These are phyloP conservation scores for Sphecodes monilicornis DNA, from an alignment of 2,888 invertebrate species.

Conservation along the genomic window DNA sequence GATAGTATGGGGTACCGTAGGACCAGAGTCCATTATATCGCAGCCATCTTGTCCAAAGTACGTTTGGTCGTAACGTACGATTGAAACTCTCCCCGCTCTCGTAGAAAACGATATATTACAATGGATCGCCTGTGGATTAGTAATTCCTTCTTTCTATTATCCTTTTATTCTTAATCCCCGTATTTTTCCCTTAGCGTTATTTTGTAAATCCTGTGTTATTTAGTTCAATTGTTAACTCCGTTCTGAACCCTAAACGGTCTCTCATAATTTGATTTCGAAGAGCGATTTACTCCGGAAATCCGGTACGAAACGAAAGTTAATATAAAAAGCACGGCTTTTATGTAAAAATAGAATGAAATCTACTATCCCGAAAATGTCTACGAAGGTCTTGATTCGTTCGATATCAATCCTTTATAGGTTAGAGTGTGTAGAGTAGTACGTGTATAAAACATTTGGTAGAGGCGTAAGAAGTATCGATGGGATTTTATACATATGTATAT, in stretches of 20 bases:
- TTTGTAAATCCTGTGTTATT: conserved; percentile 36
- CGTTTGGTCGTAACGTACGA: conserved; percentile 20
- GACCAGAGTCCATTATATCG: conserved; percentile 12
- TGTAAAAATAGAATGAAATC: conserved; percentile 66
- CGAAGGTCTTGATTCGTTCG: conserved; percentile 28
- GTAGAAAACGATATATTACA: conserved; percentile 40
- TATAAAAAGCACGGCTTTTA: conserved; percentile 58
- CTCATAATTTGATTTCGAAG: conserved; percentile 26
- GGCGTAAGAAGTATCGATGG: conserved; percentile 25
- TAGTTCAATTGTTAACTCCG: conserved; percentile 44
- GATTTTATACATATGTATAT: conserved; percentile 32
- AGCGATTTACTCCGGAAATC: conserved; percentile 17
- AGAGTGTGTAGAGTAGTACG: conserved; percentile 28
- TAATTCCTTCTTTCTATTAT: conserved; percentile 10
- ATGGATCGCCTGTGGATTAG: neutral
- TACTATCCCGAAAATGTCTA: conserved; percentile 48
- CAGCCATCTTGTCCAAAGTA: conserved; percentile 21
- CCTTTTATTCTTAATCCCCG: neutral
- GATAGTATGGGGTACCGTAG: neutral
- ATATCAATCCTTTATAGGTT: conserved; percentile 48
- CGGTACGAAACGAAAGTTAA: conserved; percentile 47
- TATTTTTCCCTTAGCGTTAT: conserved; percentile 19
- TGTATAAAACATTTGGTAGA: conserved; percentile 22
- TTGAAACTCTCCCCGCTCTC: conserved; percentile 16
- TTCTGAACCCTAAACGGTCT: conserved; percentile 18